These are phyloP conservation scores for Chiloscyllium punctatum DNA, from an alignment of 2,797 vertebrate genomes.

Conservation along the genomic window DNA sequence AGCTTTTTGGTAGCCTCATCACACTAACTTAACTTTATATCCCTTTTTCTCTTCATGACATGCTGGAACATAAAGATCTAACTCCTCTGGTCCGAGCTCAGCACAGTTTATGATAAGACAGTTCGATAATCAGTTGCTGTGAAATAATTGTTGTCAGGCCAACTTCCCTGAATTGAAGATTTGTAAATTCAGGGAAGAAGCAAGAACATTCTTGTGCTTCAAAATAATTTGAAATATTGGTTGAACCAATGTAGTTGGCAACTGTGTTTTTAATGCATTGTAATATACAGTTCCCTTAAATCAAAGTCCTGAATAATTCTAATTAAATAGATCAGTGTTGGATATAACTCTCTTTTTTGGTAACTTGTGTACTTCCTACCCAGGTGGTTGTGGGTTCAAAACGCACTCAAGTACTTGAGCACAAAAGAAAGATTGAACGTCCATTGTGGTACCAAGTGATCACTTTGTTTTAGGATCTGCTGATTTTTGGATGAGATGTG, in stretches of 20 bases:
- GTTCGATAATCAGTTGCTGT: not conserved
- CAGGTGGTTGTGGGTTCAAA: not conserved
- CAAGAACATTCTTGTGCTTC: not conserved
- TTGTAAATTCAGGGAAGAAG: not conserved
- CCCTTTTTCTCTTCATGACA: not conserved
- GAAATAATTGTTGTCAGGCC: not conserved
- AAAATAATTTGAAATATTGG: not conserved
- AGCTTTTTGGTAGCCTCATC: not conserved
- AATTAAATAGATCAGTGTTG: not conserved
- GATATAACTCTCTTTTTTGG: not conserved
- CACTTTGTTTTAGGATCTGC: not conserved
- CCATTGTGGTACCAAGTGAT: not conserved
- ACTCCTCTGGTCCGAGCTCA: not conserved
- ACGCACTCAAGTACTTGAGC: not conserved
- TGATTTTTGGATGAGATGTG: not conserved
- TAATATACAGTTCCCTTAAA: not conserved
- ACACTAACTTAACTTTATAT: not conserved
- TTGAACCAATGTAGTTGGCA: not conserved
- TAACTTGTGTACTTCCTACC: not conserved
- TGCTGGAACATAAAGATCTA: not conserved
- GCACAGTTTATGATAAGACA: not conserved
- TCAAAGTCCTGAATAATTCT: not conserved
- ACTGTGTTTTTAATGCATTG: not conserved
- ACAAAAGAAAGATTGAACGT: not conserved
- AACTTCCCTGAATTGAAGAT: not conserved